These are phyloP conservation scores for Fundulus diaphanus DNA, from an alignment of 2,797 vertebrate species.

Conservation along the genomic window DNA sequence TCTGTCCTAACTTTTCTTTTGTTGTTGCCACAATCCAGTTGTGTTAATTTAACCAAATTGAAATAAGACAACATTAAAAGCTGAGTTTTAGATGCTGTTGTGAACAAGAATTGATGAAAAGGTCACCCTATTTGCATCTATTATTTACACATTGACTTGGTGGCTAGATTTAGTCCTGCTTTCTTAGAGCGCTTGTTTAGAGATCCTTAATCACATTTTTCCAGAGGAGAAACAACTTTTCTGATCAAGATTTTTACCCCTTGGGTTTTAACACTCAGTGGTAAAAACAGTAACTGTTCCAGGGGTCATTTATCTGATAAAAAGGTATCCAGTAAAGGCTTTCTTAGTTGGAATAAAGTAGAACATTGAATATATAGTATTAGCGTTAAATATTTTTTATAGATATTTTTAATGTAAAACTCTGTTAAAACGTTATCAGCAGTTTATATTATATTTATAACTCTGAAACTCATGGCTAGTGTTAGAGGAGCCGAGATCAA, in stretches of 20 bases:
- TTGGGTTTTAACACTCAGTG: conserved; percentile 5
- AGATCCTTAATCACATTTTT: conserved; percentile 53
- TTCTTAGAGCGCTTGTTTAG: conserved; percentile 44
- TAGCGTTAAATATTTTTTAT: no score
- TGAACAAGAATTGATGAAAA: conserved; percentile 43
- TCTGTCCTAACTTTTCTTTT: not conserved
- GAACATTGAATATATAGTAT: no score
- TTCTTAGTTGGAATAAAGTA: no score
- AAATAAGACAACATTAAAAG: conserved; percentile 16
- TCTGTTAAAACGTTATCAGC: no score
- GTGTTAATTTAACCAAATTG: not conserved
- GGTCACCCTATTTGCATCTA: conserved; percentile 50
- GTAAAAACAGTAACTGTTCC: conserved; percentile 13
- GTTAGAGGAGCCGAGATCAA: no score
- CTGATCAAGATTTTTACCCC: conserved; percentile 20
- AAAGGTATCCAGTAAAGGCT: not conserved
- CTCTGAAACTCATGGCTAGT: no score
- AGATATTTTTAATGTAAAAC: no score
- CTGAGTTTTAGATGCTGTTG: conserved; percentile 13
- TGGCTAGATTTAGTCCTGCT: conserved; percentile 19
- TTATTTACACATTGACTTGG: conserved; percentile 32
- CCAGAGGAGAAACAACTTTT: conserved; percentile 37
- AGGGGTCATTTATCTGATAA: not conserved
- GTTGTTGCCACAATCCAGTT: not conserved
- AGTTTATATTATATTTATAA: no score